A percentile compares a stretch with the other conserved stretches of the same genome.
Evolutionary conservation across 1,140 invertebrate species (phyloP).

Genomic region (Cydia splendana): DNA sequence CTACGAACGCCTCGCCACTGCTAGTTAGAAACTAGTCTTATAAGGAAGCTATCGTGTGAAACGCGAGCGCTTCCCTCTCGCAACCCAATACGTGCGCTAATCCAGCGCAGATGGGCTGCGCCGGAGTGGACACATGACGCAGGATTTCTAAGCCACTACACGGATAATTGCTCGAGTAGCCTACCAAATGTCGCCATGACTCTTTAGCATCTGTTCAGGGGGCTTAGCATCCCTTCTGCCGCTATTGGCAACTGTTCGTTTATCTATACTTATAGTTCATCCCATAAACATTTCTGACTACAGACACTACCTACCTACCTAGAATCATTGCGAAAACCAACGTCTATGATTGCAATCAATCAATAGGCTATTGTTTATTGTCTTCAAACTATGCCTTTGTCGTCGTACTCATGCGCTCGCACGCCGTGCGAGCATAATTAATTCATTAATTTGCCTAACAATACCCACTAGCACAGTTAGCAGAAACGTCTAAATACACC

Average conservation of each 20-base stretch:
- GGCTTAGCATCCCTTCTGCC: background rate
- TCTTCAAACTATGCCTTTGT: conserved; percentile 33
- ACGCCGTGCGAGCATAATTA: conserved; percentile 42
- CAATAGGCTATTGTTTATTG: conserved; percentile 44
- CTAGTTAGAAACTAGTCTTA: conserved; percentile 48
- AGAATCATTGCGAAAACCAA: background rate
- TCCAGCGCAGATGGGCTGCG: conserved; percentile 61
- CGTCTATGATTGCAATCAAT: conserved; percentile 15
- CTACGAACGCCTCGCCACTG: background rate
- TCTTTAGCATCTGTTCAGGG: background rate
- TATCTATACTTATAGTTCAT: too few relatives aligned
- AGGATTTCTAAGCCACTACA: conserved; percentile 77
- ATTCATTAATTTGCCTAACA: conserved; percentile 72
- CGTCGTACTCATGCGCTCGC: background rate
- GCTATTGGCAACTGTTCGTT: background rate
- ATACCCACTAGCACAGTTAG: conserved; percentile 57
- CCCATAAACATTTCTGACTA: background rate
- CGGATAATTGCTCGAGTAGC: conserved; percentile 64
- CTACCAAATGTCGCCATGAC: conserved; percentile 63
- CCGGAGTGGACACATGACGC: conserved; percentile 45
- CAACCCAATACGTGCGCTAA: conserved; percentile 63
- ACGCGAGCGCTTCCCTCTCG: conserved; percentile 43
- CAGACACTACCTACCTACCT: background rate
- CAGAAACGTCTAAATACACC: conserved; percentile 68
- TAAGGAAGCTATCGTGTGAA: conserved; percentile 56